Conservation (phyloP, 2,888 invertebrate species). For the Odontocerum albicorne region DNA sequence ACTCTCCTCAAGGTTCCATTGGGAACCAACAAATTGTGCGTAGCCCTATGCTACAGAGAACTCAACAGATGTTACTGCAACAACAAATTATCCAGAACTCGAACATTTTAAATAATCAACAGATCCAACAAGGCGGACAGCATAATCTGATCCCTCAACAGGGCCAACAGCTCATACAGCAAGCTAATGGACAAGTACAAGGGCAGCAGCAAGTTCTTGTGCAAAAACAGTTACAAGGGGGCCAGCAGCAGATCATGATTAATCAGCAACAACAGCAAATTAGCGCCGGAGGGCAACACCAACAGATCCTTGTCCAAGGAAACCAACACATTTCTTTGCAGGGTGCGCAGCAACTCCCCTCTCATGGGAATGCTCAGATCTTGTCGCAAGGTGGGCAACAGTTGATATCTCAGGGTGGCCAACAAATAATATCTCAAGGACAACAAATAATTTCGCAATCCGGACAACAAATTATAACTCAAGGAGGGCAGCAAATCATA, state of each 20-base stretch:
- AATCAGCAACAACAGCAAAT: conserved; percentile 55
- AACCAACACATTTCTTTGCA: conserved; percentile 56
- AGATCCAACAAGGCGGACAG: conserved; percentile 31
- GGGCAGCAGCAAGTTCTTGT: conserved; percentile 62
- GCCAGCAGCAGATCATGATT: conserved; percentile 35
- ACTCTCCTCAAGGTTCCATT: conserved; percentile 48
- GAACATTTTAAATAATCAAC: conserved; percentile 48
- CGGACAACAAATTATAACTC: conserved; percentile 54
- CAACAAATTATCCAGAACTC: conserved; percentile 62
- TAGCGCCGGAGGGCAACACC: conserved; percentile 49
- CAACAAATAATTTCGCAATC: conserved; percentile 43
- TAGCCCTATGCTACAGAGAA: conserved; percentile 52
- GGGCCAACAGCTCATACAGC: conserved; percentile 56
- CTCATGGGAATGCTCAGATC: conserved; percentile 49
- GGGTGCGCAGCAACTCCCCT: conserved; percentile 38
- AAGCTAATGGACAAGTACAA: conserved; percentile 44
- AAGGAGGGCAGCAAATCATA: conserved; percentile 55
- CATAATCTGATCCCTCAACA: conserved; percentile 42
- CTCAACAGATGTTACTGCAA: conserved; percentile 57
- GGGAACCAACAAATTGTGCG: conserved; percentile 54
- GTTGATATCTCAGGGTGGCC: conserved; percentile 49
- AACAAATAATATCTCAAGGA: conserved; percentile 54
- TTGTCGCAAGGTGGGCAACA: conserved; percentile 56
- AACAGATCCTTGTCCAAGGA: conserved; percentile 55
- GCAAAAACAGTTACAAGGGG: conserved; percentile 58